Evolutionary conservation across 37 sponge, comb jelly and placozoan genomes (phyloP).

Genomic region (Axinella damicornis): DNA sequence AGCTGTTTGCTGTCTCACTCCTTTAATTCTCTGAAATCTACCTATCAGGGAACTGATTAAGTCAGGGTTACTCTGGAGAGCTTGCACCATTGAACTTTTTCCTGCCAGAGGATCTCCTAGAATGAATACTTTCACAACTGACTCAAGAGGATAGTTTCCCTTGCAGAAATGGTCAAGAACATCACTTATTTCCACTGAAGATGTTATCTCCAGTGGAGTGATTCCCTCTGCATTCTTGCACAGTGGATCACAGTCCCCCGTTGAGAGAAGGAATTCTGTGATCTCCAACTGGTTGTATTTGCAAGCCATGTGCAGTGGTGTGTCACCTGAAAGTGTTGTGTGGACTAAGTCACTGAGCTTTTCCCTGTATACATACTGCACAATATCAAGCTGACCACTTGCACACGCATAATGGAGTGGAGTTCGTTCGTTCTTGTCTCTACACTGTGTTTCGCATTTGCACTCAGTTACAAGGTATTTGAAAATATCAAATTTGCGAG

Average conservation of each 20-base stretch:
- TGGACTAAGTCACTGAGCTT: too few species aligned
- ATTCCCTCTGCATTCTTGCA: too few species aligned
- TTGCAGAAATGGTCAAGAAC: too few species aligned
- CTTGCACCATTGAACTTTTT: slow-evolving; percentile 45
- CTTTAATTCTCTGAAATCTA: not conserved
- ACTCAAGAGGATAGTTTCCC: not conserved
- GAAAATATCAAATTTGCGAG: too few species aligned
- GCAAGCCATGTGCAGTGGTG: slow-evolving; percentile 35
- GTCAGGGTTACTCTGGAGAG: not conserved
- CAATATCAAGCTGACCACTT: too few species aligned
- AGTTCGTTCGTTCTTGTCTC: too few species aligned
- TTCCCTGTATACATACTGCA: too few species aligned
- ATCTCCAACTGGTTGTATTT: slow-evolving; percentile 1
- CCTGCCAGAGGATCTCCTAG: slow-evolving; percentile 33
- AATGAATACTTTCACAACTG: slow-evolving; percentile 6
- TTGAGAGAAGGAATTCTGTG: not conserved
- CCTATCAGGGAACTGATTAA: not conserved
- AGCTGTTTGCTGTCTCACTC: slow-evolving; percentile 22
- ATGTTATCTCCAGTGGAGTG: not conserved
- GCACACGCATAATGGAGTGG: too few species aligned
- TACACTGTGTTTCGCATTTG: too few species aligned
- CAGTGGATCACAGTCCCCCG: not conserved
- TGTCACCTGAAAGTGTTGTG: not conserved
- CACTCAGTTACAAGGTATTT: too few species aligned
- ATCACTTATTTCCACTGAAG: too few species aligned